These are phyloP conservation scores for Clitarchus hookeri DNA, from an alignment of 2,888 invertebrate genomes.

Conservation along the genomic window DNA sequence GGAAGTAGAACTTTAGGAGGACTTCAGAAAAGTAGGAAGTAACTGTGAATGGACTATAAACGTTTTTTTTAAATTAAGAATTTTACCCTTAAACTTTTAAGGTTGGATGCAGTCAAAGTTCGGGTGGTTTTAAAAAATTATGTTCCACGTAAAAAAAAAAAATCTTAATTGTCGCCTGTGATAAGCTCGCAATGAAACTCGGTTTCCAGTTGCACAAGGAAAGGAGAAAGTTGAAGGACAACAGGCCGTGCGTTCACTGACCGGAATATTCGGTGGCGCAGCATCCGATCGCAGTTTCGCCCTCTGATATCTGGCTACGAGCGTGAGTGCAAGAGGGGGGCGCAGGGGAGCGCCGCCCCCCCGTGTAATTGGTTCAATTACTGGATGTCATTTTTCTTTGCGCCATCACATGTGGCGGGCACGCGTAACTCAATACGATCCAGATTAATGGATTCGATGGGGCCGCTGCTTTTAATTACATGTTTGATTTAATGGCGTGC, in stretches of 20 bases:
- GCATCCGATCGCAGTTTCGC: neutral
- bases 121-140: no score
- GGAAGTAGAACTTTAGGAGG: no score
- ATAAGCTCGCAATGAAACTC: no score
- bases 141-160: no score
- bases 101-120: no score
- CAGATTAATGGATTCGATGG: constrained; percentile 14
- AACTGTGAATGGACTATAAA: no score
- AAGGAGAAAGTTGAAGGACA: no score
- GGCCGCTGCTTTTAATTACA: constrained; percentile 14
- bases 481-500: constrained; percentile 14
- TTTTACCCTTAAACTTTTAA: no score
- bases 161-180: no score
- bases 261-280: neutral
- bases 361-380: constrained; percentile 3
- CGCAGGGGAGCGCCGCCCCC: neutral
- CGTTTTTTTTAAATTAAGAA: no score
- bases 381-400: constrained; percentile 14
- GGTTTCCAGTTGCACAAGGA: no score
- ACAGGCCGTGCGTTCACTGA: neutral
- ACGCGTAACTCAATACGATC: constrained; percentile 14
- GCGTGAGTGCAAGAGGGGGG: neutral
- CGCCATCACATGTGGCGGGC: constrained; percentile 14
- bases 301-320: neutral
- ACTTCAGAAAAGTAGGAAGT: no score